Base-by-base conservation (phyloP, 2,797 vertebrate genomes). In the Fistularia tabacaria region DNA sequence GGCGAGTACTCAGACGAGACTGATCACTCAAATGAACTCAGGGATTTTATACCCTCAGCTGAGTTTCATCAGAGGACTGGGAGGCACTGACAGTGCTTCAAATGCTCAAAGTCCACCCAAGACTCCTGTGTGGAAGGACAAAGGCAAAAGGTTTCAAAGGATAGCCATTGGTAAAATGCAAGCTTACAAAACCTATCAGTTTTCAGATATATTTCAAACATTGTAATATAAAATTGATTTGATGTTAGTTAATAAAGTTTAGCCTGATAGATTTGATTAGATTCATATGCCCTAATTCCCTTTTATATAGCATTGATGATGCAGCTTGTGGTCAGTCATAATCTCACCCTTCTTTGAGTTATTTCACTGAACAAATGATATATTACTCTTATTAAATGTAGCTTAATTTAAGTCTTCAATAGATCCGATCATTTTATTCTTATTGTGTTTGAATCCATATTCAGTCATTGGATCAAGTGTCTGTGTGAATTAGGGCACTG, bases 41-140 rank as follows among this genome's bases (percentile, higher is more conserved):
- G 64, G 15, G 1, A 72, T 89, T 91, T 89, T 92, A 90, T 91
- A 87, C 71, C 38, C 10, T 49, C 63, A 80, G 57, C 25, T 42
- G 57, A 41, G 49, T 51, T 71, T 57, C 38, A 38, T 52, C 44
- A 49, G 59, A 51, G 42, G 62, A 65, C 68, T 59, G 62, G 65
- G 66, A 77, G 70, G 64, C 60, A 63, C 75, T 73, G 49, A 65
- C 45, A 59, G 63, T 36, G 44, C 63, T 73, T 66, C 53, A 43
- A 73, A 74, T 4, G 73, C 84, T 82, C 90, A 92, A 91, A 92
- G 91, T 90, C 83, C 88, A 90, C 25, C 55, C 13, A 15, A 64
- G 64, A n/a, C 60, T 84, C 70, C 80, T 75, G 71, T 87, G 85
- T 88, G 85, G 81, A 87, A 76, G 85, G 84, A 87, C 87, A 90